Conservation (phyloP, 2,888 invertebrate genomes). For the Pardosa pseudoannulata region DNA sequence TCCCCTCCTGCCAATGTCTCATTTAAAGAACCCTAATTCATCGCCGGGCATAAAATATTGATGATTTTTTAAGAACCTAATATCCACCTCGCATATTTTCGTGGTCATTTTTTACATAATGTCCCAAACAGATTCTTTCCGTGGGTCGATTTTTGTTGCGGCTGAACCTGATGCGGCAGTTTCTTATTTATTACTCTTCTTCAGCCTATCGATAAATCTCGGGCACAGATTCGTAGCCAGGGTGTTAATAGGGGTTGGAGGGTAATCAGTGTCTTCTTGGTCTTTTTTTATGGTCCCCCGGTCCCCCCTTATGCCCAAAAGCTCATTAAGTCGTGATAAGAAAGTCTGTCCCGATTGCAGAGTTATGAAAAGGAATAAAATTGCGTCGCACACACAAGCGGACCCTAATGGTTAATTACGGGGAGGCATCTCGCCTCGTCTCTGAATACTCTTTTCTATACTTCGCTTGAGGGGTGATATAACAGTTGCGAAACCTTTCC, state of each 20-base stretch:
- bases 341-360: slow-evolving; percentile 16
- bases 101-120: slow-evolving; percentile 13
- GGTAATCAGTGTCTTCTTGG: slow-evolving; percentile 15
- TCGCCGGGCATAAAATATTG: background rate
- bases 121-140: background rate
- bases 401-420: slow-evolving; percentile 25
- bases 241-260: slow-evolving; percentile 22
- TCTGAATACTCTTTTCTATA: background rate
- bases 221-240: slow-evolving; percentile 2
- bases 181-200: slow-evolving; percentile 11
- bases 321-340: slow-evolving; percentile 27
- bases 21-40: background rate
- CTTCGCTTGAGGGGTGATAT: background rate
- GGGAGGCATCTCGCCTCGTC: slow-evolving; percentile 4
- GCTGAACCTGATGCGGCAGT: background rate
- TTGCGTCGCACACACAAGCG: slow-evolving; percentile 4
- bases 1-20: background rate
- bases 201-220: slow-evolving; percentile 4
- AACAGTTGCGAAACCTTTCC: background rate
- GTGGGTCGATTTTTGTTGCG: background rate
- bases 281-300: slow-evolving; percentile 16
- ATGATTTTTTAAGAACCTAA: background rate
- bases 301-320: slow-evolving; percentile 9
- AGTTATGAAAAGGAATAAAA: slow-evolving; percentile 31
- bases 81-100: slow-evolving; percentile 5